Conservation (phyloP, 2,113 vertebrate species). For the Pseudonaja textilis region DNA sequence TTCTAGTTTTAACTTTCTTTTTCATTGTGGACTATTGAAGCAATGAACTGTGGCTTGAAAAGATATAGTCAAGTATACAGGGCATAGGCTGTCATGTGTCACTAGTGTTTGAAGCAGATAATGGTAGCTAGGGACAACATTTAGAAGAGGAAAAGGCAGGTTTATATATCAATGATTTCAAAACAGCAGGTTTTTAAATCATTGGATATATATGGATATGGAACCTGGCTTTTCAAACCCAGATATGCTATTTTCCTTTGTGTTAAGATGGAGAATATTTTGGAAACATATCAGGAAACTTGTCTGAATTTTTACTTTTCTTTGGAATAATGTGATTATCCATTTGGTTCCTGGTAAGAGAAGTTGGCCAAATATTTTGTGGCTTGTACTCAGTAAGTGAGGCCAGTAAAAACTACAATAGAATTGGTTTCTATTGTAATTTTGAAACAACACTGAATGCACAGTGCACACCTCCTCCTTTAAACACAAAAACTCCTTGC, state of each 20-base stretch:
- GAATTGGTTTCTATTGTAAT: not conserved
- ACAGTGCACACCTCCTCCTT: slow-evolving; percentile 18
- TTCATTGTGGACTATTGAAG: not conserved
- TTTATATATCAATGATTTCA: not conserved
- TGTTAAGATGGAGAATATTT: slow-evolving; percentile 11
- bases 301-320: slow-evolving; percentile 11
- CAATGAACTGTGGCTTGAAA: not conserved
- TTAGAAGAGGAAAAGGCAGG: not conserved
- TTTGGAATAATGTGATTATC: not conserved
- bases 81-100: not conserved
- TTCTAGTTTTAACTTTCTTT: not conserved
- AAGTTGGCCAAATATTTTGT: not conserved
- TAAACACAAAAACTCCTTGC: not conserved
- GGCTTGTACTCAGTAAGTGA: not conserved
- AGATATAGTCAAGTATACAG: not conserved
- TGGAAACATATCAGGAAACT: not conserved
- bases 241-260: not conserved
- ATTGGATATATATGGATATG: not conserved
- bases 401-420: slow-evolving; percentile 13
- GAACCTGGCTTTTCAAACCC: not conserved
- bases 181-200: not conserved
- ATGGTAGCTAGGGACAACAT: not conserved
- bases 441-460: not conserved
- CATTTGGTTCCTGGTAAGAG: not conserved
- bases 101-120: not conserved